Evolutionary conservation across 2,797 vertebrate genomes (phyloP).

Genomic region (Epinephelus coioides): DNA sequence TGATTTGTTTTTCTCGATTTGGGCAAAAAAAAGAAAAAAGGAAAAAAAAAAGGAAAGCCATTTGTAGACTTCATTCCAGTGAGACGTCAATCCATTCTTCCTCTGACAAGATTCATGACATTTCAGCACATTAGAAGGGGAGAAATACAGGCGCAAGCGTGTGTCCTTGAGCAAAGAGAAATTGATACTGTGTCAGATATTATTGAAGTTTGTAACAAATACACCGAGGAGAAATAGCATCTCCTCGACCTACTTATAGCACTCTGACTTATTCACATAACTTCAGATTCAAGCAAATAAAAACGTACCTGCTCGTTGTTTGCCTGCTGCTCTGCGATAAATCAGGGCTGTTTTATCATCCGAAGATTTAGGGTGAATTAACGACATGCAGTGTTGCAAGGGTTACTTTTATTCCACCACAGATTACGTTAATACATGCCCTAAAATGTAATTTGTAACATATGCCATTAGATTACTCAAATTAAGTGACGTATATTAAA

Average conservation of each 20-base stretch:
- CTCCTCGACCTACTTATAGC: conserved; percentile 68
- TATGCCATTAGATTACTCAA: no score
- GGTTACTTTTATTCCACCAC: no score
- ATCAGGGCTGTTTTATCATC: background rate
- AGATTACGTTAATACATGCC: no score
- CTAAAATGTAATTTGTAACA: no score
- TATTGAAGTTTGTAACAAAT: conserved; percentile 80
- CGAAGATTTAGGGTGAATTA: conserved; percentile 15
- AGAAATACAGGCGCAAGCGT: conserved; percentile 51
- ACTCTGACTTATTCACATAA: conserved; percentile 54
- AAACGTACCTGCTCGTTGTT: conserved; percentile 1
- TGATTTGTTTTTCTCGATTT: conserved; percentile 80
- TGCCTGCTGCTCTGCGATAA: conserved; percentile 2
- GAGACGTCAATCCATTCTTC: conserved; percentile 75
- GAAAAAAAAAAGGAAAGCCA: conserved; percentile 55
- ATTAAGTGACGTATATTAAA: no score
- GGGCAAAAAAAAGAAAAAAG: conserved; percentile 27
- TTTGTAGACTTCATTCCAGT: conserved; percentile 77
- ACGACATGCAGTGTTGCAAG: background rate
- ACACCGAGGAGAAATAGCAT: conserved; percentile 55
- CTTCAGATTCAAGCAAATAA: conserved; percentile 33
- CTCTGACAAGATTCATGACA: conserved; percentile 80
- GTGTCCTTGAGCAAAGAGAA: conserved; percentile 78
- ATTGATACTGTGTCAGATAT: conserved; percentile 79
- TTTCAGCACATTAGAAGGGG: conserved; percentile 61